Evolutionary conservation across 2,113 vertebrate species (phyloP).

Genomic region (Blennius ocellaris): DNA sequence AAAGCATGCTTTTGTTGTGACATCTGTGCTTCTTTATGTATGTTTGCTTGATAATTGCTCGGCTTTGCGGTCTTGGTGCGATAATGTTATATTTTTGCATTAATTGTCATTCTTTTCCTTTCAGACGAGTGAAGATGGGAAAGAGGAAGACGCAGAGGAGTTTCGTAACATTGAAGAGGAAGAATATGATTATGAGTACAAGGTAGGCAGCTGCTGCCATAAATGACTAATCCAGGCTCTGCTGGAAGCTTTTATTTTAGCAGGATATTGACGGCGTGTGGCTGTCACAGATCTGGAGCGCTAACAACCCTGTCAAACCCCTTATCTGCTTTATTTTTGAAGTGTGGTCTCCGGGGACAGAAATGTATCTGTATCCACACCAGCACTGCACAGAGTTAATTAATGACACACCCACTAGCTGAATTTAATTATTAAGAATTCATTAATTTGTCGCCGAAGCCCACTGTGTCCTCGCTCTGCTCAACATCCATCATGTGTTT

Average conservation of each 20-base stretch:
- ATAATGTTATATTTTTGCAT: constrained; percentile 4
- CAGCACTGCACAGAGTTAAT: constrained; percentile 49
- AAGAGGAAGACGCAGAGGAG: constrained; percentile 49
- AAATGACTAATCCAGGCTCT: constrained; percentile 41
- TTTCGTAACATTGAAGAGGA: constrained; percentile 46
- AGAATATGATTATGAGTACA: constrained; percentile 74
- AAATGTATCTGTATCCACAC: constrained; percentile 44
- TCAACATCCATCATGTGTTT: constrained; percentile 11
- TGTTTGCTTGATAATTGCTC: constrained; percentile 37
- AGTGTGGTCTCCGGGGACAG: constrained; percentile 19
- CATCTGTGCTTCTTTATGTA: constrained; percentile 24
- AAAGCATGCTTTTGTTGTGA: constrained; percentile 59
- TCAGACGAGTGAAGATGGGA: constrained; percentile 49
- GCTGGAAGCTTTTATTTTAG: constrained; percentile 32
- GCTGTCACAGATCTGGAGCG: constrained; percentile 33
- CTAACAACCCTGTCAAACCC: constrained; percentile 55
- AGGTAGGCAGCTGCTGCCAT: constrained; percentile 65
- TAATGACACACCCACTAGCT: constrained; percentile 69
- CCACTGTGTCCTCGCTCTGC: constrained; percentile 15
- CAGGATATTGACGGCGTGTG: constrained; percentile 34
- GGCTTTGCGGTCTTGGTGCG: neutral
- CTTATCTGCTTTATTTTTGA: constrained; percentile 2
- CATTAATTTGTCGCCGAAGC: constrained; percentile 45
- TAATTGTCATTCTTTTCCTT: constrained; percentile 20
- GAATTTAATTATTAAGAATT: constrained; percentile 53